Evolutionary conservation across 2,888 invertebrate genomes (phyloP).

Genomic region (Orthosia incerta): DNA sequence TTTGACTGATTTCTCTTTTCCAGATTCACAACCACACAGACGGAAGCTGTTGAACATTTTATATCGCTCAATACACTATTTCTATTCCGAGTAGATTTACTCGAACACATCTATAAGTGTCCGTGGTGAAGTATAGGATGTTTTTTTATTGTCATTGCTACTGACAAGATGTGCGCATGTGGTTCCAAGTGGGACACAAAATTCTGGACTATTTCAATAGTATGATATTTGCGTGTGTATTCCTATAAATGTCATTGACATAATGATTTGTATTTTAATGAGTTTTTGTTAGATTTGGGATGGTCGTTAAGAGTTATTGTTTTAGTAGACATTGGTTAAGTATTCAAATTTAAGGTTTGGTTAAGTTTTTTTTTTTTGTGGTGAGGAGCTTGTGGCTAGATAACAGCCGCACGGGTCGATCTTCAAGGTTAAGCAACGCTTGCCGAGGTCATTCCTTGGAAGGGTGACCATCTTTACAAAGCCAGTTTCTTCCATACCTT

Average conservation of each 20-base stretch:
- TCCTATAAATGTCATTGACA: slow-evolving; percentile 37
- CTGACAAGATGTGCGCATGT: slow-evolving; percentile 55
- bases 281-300: not conserved
- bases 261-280: not conserved
- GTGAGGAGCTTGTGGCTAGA: no score
- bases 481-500: no score
- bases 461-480: no score
- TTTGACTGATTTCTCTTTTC: not conserved
- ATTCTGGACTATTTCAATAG: slow-evolving; percentile 52
- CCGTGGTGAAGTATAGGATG: slow-evolving; percentile 27
- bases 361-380: no score
- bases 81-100: slow-evolving; percentile 41
- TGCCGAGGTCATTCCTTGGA: no score
- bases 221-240: slow-evolving; percentile 10
- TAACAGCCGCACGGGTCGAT: no score
- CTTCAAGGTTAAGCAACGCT: no score
- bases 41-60: slow-evolving; percentile 20
- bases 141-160: slow-evolving; percentile 55
- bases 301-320: no score
- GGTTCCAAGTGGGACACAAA: slow-evolving; percentile 48
- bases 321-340: no score
- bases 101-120: slow-evolving; percentile 31
- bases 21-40: slow-evolving; percentile 1
- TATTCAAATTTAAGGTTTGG: no score
- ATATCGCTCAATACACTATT: slow-evolving; percentile 39